Evolutionary conservation across 2,888 invertebrate species (phyloP).

Genomic region (Ochropleura plecta): DNA sequence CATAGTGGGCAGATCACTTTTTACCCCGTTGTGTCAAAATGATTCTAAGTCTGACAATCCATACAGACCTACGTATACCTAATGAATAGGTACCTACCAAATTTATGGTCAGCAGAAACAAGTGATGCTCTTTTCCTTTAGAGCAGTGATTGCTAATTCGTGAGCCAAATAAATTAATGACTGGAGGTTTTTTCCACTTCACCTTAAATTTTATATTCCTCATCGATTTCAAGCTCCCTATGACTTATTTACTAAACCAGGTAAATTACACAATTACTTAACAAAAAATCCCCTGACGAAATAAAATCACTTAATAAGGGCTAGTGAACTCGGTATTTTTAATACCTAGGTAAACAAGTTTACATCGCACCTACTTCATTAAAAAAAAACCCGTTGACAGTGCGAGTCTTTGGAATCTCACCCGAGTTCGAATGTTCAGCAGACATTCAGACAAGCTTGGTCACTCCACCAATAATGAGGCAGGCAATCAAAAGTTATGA

Average conservation of each 20-base stretch:
- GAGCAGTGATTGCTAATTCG: not conserved
- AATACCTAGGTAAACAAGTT: not conserved
- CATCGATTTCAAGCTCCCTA: conserved; percentile 6
- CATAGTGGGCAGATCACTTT: not conserved
- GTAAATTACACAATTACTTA: conserved; percentile 28
- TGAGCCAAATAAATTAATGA: not conserved
- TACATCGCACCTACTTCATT: not conserved
- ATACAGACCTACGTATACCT: not conserved
- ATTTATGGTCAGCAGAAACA: not conserved
- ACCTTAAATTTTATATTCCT: not conserved
- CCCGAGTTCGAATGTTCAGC: not conserved
- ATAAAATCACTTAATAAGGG: not conserved
- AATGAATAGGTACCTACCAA: not conserved
- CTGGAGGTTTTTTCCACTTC: not conserved
- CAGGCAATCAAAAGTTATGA: not conserved
- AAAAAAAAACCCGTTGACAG: not conserved
- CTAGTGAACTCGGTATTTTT: not conserved
- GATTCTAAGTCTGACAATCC: not conserved
- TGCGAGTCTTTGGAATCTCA: not conserved
- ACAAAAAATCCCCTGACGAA: not conserved
- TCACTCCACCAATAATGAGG: too few species aligned
- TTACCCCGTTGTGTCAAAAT: conserved; percentile 6
- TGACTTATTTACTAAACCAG: not conserved
- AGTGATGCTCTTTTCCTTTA: conserved; percentile 6
- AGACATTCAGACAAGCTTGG: not conserved